Evolutionary conservation across 35 echinoderm and acorn worm species (phyloP).

Genomic region (Apostichopus japonicus): DNA sequence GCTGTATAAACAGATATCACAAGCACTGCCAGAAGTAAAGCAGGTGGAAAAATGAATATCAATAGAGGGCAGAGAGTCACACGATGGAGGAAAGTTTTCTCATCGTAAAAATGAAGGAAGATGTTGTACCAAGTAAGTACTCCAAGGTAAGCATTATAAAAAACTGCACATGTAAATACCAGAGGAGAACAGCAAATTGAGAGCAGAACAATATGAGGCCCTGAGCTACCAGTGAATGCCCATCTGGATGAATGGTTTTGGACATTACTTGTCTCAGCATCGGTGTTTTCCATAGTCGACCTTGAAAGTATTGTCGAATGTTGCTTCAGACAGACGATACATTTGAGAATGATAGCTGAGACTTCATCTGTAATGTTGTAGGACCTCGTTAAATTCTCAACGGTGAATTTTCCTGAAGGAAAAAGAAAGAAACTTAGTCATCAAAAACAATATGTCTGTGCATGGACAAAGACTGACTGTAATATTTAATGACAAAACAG

Average conservation of each 20-base stretch:
- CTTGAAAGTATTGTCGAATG: neutral
- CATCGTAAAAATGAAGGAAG: constrained; percentile 80
- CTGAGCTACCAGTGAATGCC: neutral
- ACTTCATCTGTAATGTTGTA: neutral
- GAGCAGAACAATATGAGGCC: constrained; percentile 76
- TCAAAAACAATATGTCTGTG: no score
- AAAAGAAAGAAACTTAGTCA: neutral
- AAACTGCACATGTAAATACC: constrained; percentile 68
- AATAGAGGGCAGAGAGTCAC: constrained; percentile 75
- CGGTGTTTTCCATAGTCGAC: neutral
- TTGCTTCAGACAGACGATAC: neutral
- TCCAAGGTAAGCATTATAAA: constrained; percentile 69
- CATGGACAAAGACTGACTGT: no score
- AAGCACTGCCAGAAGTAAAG: constrained; percentile 49
- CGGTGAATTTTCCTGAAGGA: no score
- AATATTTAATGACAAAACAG: no score
- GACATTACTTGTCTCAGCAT: neutral
- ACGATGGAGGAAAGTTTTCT: constrained; percentile 70
- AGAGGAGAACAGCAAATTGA: constrained; percentile 64
- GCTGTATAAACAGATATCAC: constrained; percentile 61
- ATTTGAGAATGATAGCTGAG: neutral
- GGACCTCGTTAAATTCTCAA: no score
- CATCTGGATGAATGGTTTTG: constrained; percentile 10
- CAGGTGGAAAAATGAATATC: constrained; percentile 70
- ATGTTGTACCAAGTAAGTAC: constrained; percentile 87